These are phyloP conservation scores for Palythoa caribaeorum DNA, from an alignment of 92 coral and sea anemone species.

Conservation along the genomic window DNA sequence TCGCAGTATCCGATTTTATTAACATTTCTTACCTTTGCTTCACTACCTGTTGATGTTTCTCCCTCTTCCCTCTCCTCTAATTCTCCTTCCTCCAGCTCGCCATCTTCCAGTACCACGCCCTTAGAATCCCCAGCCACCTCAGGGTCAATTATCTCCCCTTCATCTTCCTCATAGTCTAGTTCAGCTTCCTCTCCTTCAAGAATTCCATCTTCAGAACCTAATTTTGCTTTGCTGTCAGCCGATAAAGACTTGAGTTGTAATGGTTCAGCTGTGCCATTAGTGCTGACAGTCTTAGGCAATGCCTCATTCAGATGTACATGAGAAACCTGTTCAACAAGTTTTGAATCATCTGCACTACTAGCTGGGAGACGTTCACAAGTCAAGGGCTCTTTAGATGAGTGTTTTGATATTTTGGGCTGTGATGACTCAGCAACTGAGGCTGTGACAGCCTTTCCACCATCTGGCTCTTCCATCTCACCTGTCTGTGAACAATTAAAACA, in stretches of 20 bases:
- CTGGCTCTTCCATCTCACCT: not conserved
- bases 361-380: not conserved
- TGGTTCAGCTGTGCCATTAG: not conserved
- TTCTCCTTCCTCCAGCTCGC: constrained; percentile 41
- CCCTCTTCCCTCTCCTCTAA: constrained; percentile 36
- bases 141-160: constrained; percentile 30
- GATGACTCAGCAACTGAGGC: not conserved
- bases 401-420: not conserved
- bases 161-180: constrained; percentile 40
- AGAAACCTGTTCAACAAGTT: constrained; percentile 2
- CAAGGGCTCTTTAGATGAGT: constrained; percentile 17
- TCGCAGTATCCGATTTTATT: too few relatives aligned
- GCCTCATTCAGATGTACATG: constrained; percentile 12
- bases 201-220: constrained; percentile 22
- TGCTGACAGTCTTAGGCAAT: not conserved
- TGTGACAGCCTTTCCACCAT: not conserved
- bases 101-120: constrained; percentile 2
- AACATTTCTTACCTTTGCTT: constrained; percentile 2
- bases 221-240: not conserved
- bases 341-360: not conserved
- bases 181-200: constrained; percentile 36
- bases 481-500: not conserved
- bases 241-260: not conserved
- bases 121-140: constrained; percentile 14
- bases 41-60: constrained; percentile 32